Base-by-base conservation (phyloP, 2,797 vertebrate species). In the Phataginus tetradactyla region DNA sequence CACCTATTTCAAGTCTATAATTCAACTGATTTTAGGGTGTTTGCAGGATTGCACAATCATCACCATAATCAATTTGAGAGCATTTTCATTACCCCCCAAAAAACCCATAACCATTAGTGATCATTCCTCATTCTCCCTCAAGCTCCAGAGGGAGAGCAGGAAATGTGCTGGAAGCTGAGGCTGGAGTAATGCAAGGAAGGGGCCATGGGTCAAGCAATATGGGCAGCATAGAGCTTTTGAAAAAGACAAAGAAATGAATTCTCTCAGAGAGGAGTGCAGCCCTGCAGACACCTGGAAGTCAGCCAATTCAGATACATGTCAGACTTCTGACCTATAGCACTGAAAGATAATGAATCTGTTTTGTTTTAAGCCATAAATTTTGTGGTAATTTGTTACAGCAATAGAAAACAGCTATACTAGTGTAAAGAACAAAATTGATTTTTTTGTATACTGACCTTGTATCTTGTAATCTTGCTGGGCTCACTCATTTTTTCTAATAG, bases 151-250 rank as follows among this genome's bases (percentile, higher is more conserved):
- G 13, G 15, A 85, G 42, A 42, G 20, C 12, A 81, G 20, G 20
- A 37, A 7, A 25, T 7, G 21, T 14, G 53, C 2, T 4, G 12
- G 34, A 59, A 25, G 5, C 13, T 64, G 39, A 80, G 15, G 7
- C 5, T 20, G 1, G 29, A 37, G 20, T 5, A 32, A 14, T 23
- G 8, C 4, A 25, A 53, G 27, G 21, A 63, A 29, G 8, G 10
- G 34, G 1, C 14, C 12, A 4, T 0, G 7, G n/a, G 23, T 9
- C 34, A 7, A n/a, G 17, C 29, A 29, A 3, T 9, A 15, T 8
- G 1, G 0, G 23, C 12, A 39, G 20, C 53, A 13, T 12, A 14
- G 0, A 37, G 21, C 25, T 14, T 45, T 25, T 7, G 34, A 37
- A 29, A 27, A 83, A 37, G 3, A n/a, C 25, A 32, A 72, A 14